Evolutionary conservation across 2,888 invertebrate species (phyloP).

Genomic region (Caenorhabditis zanzibari): DNA sequence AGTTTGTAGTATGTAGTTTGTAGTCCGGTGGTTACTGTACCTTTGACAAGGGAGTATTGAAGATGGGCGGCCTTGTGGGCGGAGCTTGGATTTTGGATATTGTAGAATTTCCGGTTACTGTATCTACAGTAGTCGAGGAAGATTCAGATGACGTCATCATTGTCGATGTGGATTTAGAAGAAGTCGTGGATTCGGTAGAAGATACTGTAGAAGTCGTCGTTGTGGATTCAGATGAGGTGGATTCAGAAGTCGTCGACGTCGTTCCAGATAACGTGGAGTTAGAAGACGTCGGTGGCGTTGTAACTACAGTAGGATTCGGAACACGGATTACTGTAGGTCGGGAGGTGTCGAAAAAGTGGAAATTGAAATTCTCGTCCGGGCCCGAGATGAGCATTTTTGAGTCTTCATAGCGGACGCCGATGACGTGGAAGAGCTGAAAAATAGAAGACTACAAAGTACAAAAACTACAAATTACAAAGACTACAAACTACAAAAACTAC

Average conservation of each 20-base stretch:
- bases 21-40: background rate
- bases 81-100: background rate
- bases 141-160: background rate
- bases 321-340: background rate
- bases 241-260: background rate
- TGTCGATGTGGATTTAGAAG: background rate
- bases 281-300: background rate
- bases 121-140: background rate
- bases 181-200: background rate
- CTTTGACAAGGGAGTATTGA: background rate
- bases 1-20: background rate
- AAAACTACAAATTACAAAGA: background rate
- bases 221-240: background rate
- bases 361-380: background rate
- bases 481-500: background rate
- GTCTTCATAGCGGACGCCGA: conserved; percentile 24
- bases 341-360: conserved; percentile 8
- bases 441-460: background rate
- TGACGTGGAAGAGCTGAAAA: conserved; percentile 26
- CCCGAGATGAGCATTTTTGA: background rate
- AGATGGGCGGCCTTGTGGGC: background rate
- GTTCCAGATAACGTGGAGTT: background rate
- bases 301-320: too few species aligned
- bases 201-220: background rate
- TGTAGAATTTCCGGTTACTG: too few species aligned